phyloP scores from a whole-genome alignment of 2,113 vertebrate genomes.

The Syngnathus typhle region DNA sequence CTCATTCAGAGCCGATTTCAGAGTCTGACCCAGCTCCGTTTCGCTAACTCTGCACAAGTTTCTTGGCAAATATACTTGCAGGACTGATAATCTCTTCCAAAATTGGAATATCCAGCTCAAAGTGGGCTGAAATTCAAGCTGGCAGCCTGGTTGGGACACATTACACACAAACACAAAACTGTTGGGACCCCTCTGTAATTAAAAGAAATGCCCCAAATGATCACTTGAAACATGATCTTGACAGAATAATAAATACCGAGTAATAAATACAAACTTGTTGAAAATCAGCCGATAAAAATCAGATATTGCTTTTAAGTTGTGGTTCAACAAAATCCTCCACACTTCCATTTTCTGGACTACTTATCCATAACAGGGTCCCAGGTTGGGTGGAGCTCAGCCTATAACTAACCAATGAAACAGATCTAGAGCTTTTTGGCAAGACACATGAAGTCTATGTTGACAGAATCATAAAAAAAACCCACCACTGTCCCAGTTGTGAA shows the following conservation, averaged over 20 bases:
- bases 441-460: too few species aligned
- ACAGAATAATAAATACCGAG: not conserved
- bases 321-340: too few species aligned
- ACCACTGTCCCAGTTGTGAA: too few species aligned
- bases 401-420: too few species aligned
- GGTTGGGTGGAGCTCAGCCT: too few species aligned
- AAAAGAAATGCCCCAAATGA: not conserved
- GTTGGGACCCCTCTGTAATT: not conserved
- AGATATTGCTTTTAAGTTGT: too few species aligned
- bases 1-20: slow-evolving; percentile 27
- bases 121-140: not conserved
- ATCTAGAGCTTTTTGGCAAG: too few species aligned
- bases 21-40: slow-evolving; percentile 9
- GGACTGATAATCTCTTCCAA: not conserved
- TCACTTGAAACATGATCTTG: not conserved
- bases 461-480: too few species aligned
- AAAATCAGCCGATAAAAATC: not conserved
- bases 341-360: too few species aligned
- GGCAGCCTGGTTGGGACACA: not conserved
- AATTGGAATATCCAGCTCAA: not conserved
- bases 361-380: too few species aligned
- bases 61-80: not conserved
- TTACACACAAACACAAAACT: not conserved
- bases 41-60: not conserved
- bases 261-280: not conserved